Percentiles rank a stretch among this genome's conserved stretches.
Evolutionary conservation across 2,888 invertebrate species (phyloP).

Genomic region (Ennomos erosarius): DNA sequence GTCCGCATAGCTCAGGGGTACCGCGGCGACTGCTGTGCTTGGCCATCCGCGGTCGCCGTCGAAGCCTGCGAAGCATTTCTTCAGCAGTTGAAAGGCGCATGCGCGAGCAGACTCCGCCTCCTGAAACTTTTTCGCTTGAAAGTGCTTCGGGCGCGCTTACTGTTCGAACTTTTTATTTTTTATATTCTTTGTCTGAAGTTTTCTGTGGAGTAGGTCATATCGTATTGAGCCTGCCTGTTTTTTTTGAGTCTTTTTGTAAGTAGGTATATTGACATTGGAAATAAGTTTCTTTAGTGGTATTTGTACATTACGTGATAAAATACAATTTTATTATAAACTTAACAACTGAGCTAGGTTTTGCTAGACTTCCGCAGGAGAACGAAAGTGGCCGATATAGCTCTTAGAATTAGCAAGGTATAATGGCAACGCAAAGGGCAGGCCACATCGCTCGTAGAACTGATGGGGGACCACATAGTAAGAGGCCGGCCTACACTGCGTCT

Average conservation of each 20-base stretch:
- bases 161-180: constrained; percentile 46
- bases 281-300: background rate
- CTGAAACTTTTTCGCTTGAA: constrained; percentile 64
- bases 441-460: no score
- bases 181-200: constrained; percentile 24
- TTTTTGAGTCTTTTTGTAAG: background rate
- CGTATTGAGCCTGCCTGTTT: constrained; percentile 9
- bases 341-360: no score
- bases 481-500: no score
- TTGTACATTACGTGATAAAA: no score
- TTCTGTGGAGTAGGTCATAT: constrained; percentile 10
- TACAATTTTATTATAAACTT: no score
- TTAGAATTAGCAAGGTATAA: no score
- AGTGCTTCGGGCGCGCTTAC: constrained; percentile 30
- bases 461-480: no score
- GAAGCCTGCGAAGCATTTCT: constrained; percentile 71
- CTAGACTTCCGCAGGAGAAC: no score
- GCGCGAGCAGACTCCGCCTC: constrained; percentile 68
- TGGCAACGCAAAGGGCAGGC: no score
- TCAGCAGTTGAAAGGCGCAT: constrained; percentile 64
- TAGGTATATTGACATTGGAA: background rate
- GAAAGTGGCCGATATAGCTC: no score
- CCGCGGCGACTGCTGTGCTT: constrained; percentile 73
- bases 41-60: constrained; percentile 62
- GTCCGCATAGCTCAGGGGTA: constrained; percentile 67